These are phyloP conservation scores for Istiophorus platypterus DNA, from an alignment of 2,113 vertebrate species.

Conservation along the genomic window DNA sequence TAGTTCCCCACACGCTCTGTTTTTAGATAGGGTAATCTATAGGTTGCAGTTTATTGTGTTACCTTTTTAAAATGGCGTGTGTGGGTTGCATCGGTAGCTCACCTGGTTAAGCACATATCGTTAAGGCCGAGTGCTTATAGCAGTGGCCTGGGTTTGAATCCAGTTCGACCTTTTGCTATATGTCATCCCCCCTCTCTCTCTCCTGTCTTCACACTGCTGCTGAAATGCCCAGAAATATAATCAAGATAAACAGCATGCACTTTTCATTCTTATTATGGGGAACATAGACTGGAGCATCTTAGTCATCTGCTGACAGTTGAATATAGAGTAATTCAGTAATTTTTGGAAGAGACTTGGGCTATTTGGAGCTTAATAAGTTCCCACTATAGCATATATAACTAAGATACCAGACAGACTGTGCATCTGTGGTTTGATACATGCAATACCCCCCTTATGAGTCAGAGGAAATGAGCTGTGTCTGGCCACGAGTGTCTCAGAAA, in stretches of 20 bases:
- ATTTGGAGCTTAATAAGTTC: constrained; percentile 44
- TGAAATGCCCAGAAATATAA: too few relatives aligned
- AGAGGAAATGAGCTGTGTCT: constrained; percentile 57
- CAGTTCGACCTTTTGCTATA: too few relatives aligned
- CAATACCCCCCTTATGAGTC: constrained; percentile 40
- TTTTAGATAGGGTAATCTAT: constrained; percentile 49
- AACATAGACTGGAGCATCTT: constrained; percentile 9
- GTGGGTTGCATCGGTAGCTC: too few relatives aligned
- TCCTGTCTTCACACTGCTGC: too few relatives aligned
- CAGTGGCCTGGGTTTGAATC: too few relatives aligned
- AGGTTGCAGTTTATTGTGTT: constrained; percentile 36
- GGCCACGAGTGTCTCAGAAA: constrained; percentile 39
- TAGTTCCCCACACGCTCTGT: constrained; percentile 40
- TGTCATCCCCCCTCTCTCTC: too few relatives aligned
- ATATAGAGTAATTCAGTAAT: not conserved
- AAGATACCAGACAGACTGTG: constrained; percentile 24
- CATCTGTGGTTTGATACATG: constrained; percentile 24
- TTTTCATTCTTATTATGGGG: constrained; percentile 1
- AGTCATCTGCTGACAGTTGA: not conserved
- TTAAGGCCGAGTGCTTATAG: too few relatives aligned
- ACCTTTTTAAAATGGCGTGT: not conserved
- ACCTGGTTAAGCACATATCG: too few relatives aligned
- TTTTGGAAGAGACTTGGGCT: constrained; percentile 2
- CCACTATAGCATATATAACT: constrained; percentile 18
- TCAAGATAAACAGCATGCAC: not conserved